These are phyloP conservation scores for Xanthostigma xanthostigma DNA, from an alignment of 2,888 invertebrate genomes.

Conservation along the genomic window DNA sequence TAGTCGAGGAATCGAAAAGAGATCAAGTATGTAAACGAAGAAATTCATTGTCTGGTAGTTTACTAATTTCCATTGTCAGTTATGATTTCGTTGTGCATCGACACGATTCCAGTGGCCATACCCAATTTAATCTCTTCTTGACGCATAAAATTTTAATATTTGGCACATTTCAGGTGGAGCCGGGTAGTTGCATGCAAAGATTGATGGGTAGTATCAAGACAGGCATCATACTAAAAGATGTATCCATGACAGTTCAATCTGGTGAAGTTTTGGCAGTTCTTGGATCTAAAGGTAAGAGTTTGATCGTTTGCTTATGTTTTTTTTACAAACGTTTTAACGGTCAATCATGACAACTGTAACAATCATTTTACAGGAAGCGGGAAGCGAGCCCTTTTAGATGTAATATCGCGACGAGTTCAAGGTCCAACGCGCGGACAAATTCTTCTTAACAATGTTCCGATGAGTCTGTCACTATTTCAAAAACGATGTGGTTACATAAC, in stretches of 20 bases:
- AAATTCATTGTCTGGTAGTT: no score
- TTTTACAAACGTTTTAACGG: not conserved
- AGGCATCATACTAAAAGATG: slow-evolving; percentile 81
- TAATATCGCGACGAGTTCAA: slow-evolving; percentile 67
- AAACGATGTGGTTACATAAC: slow-evolving; percentile 80
- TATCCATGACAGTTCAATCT: slow-evolving; percentile 77
- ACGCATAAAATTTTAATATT: no score
- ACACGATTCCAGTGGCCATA: no score
- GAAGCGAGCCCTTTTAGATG: slow-evolving; percentile 85
- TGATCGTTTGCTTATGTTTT: not conserved
- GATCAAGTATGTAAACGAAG: no score
- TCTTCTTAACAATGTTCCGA: slow-evolving; percentile 70
- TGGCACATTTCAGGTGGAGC: slow-evolving; percentile 47
- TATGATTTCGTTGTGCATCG: no score
- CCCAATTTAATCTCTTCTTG: no score
- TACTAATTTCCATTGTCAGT: no score
- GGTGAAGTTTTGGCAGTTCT: slow-evolving; percentile 88
- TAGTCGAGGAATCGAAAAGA: no score
- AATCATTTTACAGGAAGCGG: slow-evolving; percentile 58
- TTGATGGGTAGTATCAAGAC: slow-evolving; percentile 64
- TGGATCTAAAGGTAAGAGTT: slow-evolving; percentile 67
- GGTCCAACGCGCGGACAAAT: slow-evolving; percentile 80
- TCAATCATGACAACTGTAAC: not conserved
- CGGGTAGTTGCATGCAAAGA: slow-evolving; percentile 59
- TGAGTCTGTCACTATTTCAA: slow-evolving; percentile 69